These are phyloP conservation scores for Rhombomys opimus DNA, from an alignment of 2,113 vertebrate genomes.

Conservation along the genomic window DNA sequence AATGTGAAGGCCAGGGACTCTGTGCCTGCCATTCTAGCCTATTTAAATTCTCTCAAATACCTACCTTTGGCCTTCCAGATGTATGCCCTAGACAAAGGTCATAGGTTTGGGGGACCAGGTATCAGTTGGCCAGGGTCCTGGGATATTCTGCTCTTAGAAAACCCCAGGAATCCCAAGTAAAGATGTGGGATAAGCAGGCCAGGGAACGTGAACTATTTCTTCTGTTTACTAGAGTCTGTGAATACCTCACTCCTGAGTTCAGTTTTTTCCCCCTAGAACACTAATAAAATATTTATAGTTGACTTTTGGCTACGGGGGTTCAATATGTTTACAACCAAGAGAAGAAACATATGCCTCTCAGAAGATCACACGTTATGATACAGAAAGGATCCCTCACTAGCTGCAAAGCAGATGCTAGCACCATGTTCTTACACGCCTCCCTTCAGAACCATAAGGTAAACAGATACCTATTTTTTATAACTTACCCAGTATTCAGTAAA, in stretches of 20 bases:
- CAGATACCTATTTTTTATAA: background rate
- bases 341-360: constrained; percentile 36
- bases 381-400: background rate
- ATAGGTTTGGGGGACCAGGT: accelerated
- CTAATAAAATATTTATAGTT: constrained; percentile 55
- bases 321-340: constrained; percentile 46
- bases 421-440: background rate
- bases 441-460: background rate
- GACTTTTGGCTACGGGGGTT: background rate
- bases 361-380: background rate
- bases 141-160: background rate
- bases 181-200: accelerated
- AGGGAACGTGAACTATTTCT: background rate
- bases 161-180: background rate
- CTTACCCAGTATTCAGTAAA: background rate
- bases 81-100: background rate
- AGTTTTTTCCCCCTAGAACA: background rate
- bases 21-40: background rate
- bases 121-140: background rate
- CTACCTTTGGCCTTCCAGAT: background rate
- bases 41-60: background rate
- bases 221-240: background rate
- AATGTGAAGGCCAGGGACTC: background rate
- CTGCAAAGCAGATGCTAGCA: background rate
- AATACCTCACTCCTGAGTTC: background rate